Evolutionary conservation across 2,888 invertebrate genomes (phyloP), one percentile per base, ranked within the genome.

Genomic region (Gibbula magus): DNA sequence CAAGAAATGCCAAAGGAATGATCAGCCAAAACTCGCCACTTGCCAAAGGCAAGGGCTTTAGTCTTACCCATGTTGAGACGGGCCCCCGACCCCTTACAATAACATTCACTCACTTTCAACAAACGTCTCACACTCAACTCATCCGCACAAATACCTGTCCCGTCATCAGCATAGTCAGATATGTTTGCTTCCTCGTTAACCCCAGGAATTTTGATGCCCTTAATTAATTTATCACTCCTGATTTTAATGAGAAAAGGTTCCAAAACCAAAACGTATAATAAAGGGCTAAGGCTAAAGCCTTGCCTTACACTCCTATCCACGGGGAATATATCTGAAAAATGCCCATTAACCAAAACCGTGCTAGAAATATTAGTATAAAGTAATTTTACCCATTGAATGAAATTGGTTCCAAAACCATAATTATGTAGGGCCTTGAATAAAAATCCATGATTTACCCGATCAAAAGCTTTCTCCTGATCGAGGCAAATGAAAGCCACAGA

Each of bases 341-440:
- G 35, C 35, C 80, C 82, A 67, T 85, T 85, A 18, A 86, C 82
- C 13, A 83, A 80, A 10, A 84, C 83, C 8, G 81, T 82, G 16
- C 84, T 83, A 18, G 53, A 56, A 75, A 84, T 78, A n/a, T 79
- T 74, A n/a, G 51, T 80, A 76, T 88, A 86, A 73, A 86, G 79
- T 18, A 87, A 80, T 79, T n/a, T 79, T 25, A 87, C 82, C 83
- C 83, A 84, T 3, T 83, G 39, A 29, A 86, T 80, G 39, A 87
- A 83, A 54, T 76, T 61, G 25, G 78, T 22, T 25, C 82, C 77
- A 83, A 88, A 85, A 22, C 85, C n/a, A n/a, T n/a, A n/a, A n/a
- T n/a, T n/a, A n/a, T n/a, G n/a, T n/a, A n/a, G n/a, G n/a, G n/a
- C n/a, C n/a, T n/a, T n/a, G n/a, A n/a, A n/a, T n/a, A n/a, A n/a